Base-by-base conservation (phyloP, 1,140 invertebrate species). In the Lerema accius region DNA sequence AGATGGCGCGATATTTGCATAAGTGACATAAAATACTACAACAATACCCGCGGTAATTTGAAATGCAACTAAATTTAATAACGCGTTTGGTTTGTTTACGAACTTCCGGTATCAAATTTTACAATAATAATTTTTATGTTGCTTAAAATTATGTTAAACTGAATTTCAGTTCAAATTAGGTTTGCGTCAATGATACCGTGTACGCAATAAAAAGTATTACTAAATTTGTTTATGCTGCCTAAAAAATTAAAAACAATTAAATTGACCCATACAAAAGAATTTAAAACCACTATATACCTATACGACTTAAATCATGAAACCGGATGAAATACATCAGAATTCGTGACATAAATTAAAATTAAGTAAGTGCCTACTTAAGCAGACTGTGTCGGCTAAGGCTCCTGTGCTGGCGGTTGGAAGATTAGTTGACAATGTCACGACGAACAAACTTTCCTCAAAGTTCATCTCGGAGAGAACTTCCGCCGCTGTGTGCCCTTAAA, bases 361-460 rank as follows among this genome's bases (percentile, higher is more conserved):
- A 64, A 48, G 48, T 48, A 64, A 64, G 53, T 32, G 7, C 4
- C 9, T 9, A 32, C 28, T 32, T 15, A 42, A 65, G 60, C 46
- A 51, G 58, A 65, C 66, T 71, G 65, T 65, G 70, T 68, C 65
- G 71, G 53, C 65, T 63, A 58, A 63, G 66, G 72, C 61, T 63
- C 58, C 71, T 66, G 53, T 63, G 78, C 75, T 84, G 80, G 65
- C 72, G 78, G 74, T 75, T 74, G 65, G 74, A 74, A 89, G 86
- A 87, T 89, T 89, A 89, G 83, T 89, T 87, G 83, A 89, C 86
- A 89, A 84, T 87, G 83, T 85, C 82, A 82, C 73, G 60, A 83
- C 60, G 69, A 79, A 79, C 76, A 82, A 83, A 88, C 71, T 85
- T 86, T 69, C 61, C 45, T 48, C 69, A 74, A 84, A 89, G 78